Base-by-base conservation (phyloP, 2,888 invertebrate genomes). In the Boloria euphrosyne region DNA sequence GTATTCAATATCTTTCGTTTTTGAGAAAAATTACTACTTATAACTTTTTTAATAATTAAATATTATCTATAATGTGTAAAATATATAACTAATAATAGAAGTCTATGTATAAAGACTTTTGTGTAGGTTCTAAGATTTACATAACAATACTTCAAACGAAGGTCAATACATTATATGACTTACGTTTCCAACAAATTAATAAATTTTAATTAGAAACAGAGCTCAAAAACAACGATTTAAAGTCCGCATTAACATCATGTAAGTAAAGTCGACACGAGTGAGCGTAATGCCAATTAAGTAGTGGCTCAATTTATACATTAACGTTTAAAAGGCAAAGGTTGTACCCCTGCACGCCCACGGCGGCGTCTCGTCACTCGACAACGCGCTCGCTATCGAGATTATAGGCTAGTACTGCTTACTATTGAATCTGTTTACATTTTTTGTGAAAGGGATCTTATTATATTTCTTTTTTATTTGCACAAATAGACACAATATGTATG, bases 311-410 rank as follows among this genome's bases (percentile, higher is more conserved):
- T 55, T 62, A 66, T 72, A 55, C 54, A 66, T 68, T 65, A 74
- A 70, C 66, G 62, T 67, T 67, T 68, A 70, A 68, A 68, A 65
- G 71, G 58, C 67, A 73, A 73, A 74, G 74, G 70, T 73, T 72
- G 67, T 31, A 53, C 52, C 55, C 53, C 54, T 46, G 62, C 55
- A 70, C 67, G 69, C 69, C 67, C 57, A 67, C 65, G 22, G 16
- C 61, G 49, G 22, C 22, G 22, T 22, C 1, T 22, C n/a, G n/a
- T n/a, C n/a, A n/a, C 46, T 51, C 54, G 65, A 55, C 38, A 27
- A 22, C 52, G 49, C 57, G 57, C 38, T n/a, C 51, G 50, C 66
- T 58, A 22, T 43, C 22, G n/a, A 14, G 31, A 27, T 31, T 44
- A 38, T 52, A n/a, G 7, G n/a, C 52, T n/a, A 31, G 2, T 14